Conservation (phyloP, 2,888 invertebrate species). For the Cordilura impudica region DNA sequence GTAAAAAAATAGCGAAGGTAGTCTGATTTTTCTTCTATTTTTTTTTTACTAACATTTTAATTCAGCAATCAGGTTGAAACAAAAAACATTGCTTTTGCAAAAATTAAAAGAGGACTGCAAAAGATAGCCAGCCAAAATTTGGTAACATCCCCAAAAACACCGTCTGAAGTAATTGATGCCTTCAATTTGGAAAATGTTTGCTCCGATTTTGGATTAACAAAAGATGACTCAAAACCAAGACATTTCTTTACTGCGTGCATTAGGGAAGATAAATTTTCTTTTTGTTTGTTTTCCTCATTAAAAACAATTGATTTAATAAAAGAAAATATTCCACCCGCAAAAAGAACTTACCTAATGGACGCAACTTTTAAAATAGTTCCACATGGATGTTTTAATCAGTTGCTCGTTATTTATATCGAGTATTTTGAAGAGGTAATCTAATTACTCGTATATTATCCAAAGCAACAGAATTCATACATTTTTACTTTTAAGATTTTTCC, state of each 20-base stretch:
- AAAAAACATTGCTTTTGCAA: not conserved
- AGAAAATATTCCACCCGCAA: not conserved
- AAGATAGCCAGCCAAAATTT: not conserved
- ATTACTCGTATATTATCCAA: too few species aligned
- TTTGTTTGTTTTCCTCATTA: not conserved
- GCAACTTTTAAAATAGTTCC: conserved; percentile 15
- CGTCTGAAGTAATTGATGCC: not conserved
- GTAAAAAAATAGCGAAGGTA: too few species aligned
- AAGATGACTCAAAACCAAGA: too few species aligned
- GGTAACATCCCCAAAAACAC: not conserved
- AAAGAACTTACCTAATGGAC: conserved; percentile 9
- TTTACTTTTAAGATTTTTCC: too few species aligned
- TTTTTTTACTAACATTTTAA: not conserved
- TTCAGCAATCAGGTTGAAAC: not conserved
- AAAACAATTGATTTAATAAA: not conserved
- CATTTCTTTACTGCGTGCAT: too few species aligned
- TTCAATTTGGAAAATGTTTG: too few species aligned
- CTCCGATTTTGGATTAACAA: too few species aligned
- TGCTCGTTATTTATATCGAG: not conserved
- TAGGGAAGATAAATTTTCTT: not conserved
- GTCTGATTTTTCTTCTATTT: too few species aligned
- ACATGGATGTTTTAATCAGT: not conserved
- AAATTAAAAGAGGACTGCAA: not conserved
- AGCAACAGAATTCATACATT: too few species aligned
- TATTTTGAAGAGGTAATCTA: too few species aligned